Evolutionary conservation across 2,113 vertebrate genomes (phyloP).

Genomic region (Campylorhamphus procurvoides): DNA sequence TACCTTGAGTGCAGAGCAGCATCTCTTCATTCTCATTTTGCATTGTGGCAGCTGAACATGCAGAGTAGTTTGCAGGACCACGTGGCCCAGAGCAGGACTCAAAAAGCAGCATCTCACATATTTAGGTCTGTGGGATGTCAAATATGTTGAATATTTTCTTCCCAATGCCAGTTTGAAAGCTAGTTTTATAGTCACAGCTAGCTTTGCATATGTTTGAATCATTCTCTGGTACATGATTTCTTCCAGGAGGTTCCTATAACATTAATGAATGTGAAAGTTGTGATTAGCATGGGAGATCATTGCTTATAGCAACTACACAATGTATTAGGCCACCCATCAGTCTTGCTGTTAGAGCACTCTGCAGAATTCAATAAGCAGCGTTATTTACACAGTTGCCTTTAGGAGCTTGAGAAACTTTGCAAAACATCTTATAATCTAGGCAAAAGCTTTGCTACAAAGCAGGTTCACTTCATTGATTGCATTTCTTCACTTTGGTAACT

Average conservation of each 20-base stretch:
- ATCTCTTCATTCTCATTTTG: not conserved
- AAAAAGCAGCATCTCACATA: not conserved
- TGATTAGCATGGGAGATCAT: slow-evolving; percentile 36
- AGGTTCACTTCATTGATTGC: not conserved
- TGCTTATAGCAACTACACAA: not conserved
- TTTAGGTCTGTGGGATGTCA: not conserved
- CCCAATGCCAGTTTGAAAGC: not conserved
- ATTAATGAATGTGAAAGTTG: slow-evolving; percentile 24
- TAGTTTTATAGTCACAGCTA: not conserved
- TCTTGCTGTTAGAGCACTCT: not conserved
- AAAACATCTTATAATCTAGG: not conserved
- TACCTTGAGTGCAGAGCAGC: not conserved
- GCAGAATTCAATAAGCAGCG: not conserved
- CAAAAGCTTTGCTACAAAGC: not conserved
- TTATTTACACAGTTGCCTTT: slow-evolving; percentile 18
- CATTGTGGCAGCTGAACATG: not conserved
- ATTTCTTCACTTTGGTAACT: slow-evolving; percentile 38
- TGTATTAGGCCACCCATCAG: slow-evolving; percentile 8
- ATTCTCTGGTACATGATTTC: not conserved
- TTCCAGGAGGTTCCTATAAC: slow-evolving; percentile 5
- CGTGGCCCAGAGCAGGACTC: not conserved
- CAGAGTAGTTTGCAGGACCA: not conserved
- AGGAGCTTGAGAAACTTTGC: not conserved
- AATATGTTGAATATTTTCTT: not conserved
- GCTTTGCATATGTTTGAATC: not conserved